phyloP scores from a whole-genome alignment of 2,797 vertebrate species.

The Lycodopsis pacificus region DNA sequence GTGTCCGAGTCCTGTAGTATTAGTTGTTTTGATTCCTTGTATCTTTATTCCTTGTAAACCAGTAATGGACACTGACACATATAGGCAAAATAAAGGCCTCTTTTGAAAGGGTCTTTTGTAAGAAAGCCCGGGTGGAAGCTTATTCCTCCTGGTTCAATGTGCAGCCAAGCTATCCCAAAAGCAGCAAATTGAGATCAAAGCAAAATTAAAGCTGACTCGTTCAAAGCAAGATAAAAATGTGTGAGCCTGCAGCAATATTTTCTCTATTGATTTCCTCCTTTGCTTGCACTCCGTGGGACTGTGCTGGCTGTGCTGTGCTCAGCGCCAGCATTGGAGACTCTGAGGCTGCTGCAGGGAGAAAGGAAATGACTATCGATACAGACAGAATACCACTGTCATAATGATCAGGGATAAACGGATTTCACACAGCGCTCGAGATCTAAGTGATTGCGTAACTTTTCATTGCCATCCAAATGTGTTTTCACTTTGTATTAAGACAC shows the following conservation, averaged over 20 bases:
- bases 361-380: slow-evolving; percentile 75
- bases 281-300: slow-evolving; percentile 76
- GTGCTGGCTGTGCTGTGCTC: slow-evolving; percentile 71
- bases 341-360: slow-evolving; percentile 71
- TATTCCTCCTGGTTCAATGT: slow-evolving; percentile 79
- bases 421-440: slow-evolving; percentile 62
- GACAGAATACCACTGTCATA: slow-evolving; percentile 76
- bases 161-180: slow-evolving; percentile 82
- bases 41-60: slow-evolving; percentile 62
- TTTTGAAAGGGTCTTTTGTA: slow-evolving; percentile 76
- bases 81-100: slow-evolving; percentile 71
- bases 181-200: slow-evolving; percentile 91
- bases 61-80: slow-evolving; percentile 72
- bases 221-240: slow-evolving; percentile 88
- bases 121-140: slow-evolving; percentile 77
- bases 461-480: slow-evolving; percentile 62
- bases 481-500: slow-evolving; percentile 55
- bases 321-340: slow-evolving; percentile 67
- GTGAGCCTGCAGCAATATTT: slow-evolving; percentile 86
- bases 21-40: slow-evolving; percentile 63
- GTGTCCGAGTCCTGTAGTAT: slow-evolving; percentile 53
- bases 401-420: slow-evolving; percentile 68
- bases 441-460: slow-evolving; percentile 58
- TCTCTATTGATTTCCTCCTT: slow-evolving; percentile 87
- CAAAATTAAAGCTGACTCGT: slow-evolving; percentile 89